phyloP scores from a whole-genome alignment of 2,797 vertebrate species.

The Synanceia verrucosa region DNA sequence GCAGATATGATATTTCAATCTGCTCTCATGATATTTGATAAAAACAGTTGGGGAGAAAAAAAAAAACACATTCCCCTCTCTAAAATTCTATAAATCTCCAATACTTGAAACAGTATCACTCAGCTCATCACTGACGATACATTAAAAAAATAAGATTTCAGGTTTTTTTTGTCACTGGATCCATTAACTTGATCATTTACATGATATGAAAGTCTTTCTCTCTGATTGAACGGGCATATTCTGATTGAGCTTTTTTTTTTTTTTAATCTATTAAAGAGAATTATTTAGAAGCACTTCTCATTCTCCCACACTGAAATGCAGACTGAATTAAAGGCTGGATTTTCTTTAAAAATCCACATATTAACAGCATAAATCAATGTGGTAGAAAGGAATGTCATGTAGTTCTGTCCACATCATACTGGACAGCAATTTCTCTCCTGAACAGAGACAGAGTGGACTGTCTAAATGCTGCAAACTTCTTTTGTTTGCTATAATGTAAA shows the following conservation, averaged over 20 bases:
- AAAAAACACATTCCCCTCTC: too few relatives aligned
- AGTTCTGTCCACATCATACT: neutral
- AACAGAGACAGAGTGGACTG: neutral
- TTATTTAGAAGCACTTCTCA: conserved; percentile 29
- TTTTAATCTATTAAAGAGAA: conserved; percentile 50
- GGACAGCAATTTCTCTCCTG: neutral
- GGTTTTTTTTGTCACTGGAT: neutral
- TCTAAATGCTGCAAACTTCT: neutral
- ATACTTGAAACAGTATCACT: neutral
- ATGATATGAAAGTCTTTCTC: neutral
- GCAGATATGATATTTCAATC: too few relatives aligned
- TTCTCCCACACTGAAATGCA: neutral
- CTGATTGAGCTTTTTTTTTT: neutral
- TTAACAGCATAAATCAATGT: conserved; percentile 16
- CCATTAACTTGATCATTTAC: neutral
- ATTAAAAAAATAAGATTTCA: neutral
- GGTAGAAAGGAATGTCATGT: neutral
- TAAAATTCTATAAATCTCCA: too few relatives aligned
- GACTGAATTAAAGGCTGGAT: neutral
- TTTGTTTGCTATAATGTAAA: neutral
- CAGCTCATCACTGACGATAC: neutral
- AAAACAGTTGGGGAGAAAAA: too few relatives aligned
- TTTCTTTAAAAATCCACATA: conserved; percentile 11
- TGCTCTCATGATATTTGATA: too few relatives aligned
- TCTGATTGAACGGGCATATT: neutral